Evolutionary conservation across 2,888 invertebrate genomes (phyloP).

Genomic region (Latheticus oryzae): DNA sequence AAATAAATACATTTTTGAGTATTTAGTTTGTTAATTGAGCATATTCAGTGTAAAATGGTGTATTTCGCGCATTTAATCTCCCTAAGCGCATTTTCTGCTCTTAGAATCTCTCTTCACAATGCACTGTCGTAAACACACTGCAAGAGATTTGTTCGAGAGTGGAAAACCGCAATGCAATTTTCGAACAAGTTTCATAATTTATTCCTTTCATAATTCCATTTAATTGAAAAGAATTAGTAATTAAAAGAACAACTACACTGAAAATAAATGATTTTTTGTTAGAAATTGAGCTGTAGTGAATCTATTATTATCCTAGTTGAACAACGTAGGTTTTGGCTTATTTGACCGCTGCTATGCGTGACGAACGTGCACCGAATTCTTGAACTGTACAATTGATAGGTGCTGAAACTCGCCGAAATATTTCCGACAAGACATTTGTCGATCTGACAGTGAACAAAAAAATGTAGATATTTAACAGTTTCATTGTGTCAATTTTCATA

Average conservation of each 20-base stretch:
- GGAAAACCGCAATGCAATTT: conserved; percentile 3
- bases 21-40: too few relatives aligned
- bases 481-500: too few relatives aligned
- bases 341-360: conserved; percentile 34
- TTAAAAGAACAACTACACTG: too few relatives aligned
- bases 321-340: conserved; percentile 22
- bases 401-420: conserved; percentile 16
- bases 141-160: conserved; percentile 6
- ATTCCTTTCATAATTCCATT: conserved; percentile 4
- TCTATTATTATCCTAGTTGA: conserved; percentile 17
- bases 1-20: too few relatives aligned
- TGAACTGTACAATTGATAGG: conserved; percentile 32
- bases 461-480: too few relatives aligned
- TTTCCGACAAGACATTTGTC: conserved; percentile 27
- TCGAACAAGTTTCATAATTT: conserved; percentile 4
- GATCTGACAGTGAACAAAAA: too few relatives aligned
- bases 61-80: too few relatives aligned
- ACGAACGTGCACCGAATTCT: conserved; percentile 31
- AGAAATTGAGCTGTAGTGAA: conserved; percentile 8
- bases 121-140: conserved; percentile 17
- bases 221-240: conserved; percentile 12
- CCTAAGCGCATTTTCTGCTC: not conserved
- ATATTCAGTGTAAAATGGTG: too few relatives aligned
- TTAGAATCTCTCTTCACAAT: conserved; percentile 9
- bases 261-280: too few relatives aligned